These are phyloP conservation scores for Matsumurasca onukii DNA, from an alignment of 1,140 invertebrate species.

Conservation along the genomic window DNA sequence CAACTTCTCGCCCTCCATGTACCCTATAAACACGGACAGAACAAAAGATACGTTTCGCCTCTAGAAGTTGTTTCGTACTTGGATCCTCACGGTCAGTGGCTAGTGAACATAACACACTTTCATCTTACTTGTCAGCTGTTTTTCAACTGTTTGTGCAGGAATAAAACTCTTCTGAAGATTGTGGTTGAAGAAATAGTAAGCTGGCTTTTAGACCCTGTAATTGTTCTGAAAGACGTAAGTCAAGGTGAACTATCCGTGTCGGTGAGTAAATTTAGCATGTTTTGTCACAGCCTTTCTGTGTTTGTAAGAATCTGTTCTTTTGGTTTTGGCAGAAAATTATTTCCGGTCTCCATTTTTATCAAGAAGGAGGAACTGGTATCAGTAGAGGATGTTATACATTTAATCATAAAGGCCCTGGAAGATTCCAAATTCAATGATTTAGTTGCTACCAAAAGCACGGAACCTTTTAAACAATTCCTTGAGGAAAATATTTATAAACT, in stretches of 20 bases:
- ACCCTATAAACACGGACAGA: not conserved
- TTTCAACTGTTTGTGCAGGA: not conserved
- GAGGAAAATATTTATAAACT: not conserved
- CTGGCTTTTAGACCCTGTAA: not conserved
- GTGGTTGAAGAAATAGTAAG: not conserved
- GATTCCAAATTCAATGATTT: not conserved
- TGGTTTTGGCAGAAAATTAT: not conserved
- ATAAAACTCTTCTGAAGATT: not conserved
- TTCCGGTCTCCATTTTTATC: not conserved
- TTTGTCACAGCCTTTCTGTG: not conserved
- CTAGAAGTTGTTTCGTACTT: conserved; percentile 12
- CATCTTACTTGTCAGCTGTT: not conserved
- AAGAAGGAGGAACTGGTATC: not conserved
- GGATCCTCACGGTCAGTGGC: conserved; percentile 1
- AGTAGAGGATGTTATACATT: not conserved
- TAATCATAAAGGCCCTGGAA: not conserved
- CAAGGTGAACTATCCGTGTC: not conserved
- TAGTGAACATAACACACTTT: not conserved
- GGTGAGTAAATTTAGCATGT: not conserved
- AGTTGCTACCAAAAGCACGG: not conserved
- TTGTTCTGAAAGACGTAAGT: not conserved
- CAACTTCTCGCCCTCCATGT: conserved; percentile 1
- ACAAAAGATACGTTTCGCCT: not conserved
- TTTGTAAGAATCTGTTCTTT: not conserved
- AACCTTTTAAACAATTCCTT: not conserved